Conservation (phyloP, 2,888 invertebrate genomes). For the Rotaria magnacalcarata region DNA sequence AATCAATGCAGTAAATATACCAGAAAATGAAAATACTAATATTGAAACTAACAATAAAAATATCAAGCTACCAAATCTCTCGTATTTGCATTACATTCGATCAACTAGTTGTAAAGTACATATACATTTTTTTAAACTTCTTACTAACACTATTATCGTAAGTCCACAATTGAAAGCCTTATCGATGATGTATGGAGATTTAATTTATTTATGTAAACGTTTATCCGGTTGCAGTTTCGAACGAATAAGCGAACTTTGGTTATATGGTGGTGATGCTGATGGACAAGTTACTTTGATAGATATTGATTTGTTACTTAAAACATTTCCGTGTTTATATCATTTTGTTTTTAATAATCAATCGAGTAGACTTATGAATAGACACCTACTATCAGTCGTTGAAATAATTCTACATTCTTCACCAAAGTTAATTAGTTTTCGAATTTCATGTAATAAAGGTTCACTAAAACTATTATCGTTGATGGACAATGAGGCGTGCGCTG, state of each 20-base stretch:
- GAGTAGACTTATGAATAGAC: neutral
- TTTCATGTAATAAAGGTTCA: neutral
- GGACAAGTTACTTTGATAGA: neutral
- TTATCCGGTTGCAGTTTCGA: neutral
- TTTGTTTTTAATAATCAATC: slow-evolving; percentile 5
- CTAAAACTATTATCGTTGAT: neutral
- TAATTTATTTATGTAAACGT: slow-evolving; percentile 14
- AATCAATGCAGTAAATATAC: neutral
- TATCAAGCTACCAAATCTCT: neutral
- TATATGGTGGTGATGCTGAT: slow-evolving; percentile 8
- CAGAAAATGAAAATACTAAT: neutral
- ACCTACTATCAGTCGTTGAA: neutral
- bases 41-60: neutral
- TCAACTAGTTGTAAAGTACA: neutral
- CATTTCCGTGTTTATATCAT: neutral
- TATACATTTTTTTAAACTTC: neutral
- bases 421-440: neutral
- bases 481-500: neutral
- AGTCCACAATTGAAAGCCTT: neutral
- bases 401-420: neutral
- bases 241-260: neutral
- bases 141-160: neutral
- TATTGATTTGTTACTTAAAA: neutral
- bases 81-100: neutral
- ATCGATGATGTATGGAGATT: slow-evolving; percentile 8